Conservation (phyloP, 2,888 invertebrate genomes). For the Thecocarcelia acutangulata region DNA sequence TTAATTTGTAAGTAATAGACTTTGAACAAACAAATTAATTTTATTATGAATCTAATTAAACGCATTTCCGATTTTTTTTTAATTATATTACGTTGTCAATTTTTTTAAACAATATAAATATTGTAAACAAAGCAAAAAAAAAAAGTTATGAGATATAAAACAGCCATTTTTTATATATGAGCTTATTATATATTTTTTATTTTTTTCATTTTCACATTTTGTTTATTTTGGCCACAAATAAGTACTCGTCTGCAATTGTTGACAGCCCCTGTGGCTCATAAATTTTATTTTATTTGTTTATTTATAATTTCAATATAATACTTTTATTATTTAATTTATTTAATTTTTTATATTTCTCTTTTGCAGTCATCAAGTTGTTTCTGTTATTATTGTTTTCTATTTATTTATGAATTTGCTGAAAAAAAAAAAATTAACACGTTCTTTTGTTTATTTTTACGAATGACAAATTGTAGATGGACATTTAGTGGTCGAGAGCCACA, state of each 20-base stretch:
- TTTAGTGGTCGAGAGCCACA: slow-evolving; percentile 64
- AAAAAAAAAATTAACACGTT: slow-evolving; percentile 59
- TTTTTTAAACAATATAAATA: too few species aligned
- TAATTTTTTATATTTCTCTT: not conserved
- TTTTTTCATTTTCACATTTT: slow-evolving; percentile 18
- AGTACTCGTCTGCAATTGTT: slow-evolving; percentile 65
- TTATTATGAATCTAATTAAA: too few species aligned
- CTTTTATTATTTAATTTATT: slow-evolving; percentile 15
- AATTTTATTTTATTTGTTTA: slow-evolving; percentile 62
- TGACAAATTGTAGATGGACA: slow-evolving; percentile 67
- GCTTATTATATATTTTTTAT: not conserved
- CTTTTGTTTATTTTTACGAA: slow-evolving; percentile 58
- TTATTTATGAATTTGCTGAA: slow-evolving; percentile 48
- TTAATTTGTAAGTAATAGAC: too few species aligned
- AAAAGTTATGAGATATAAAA: too few species aligned
- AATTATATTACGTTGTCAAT: too few species aligned
- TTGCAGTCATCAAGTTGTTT: slow-evolving; percentile 22
- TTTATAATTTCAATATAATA: slow-evolving; percentile 50
- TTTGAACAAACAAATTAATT: too few species aligned
- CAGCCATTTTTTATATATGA: too few species aligned
- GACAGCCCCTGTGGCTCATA: slow-evolving; percentile 69
- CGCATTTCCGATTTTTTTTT: too few species aligned
- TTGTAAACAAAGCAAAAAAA: too few species aligned
- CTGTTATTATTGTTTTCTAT: slow-evolving; percentile 51
- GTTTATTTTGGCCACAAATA: slow-evolving; percentile 61